A percentile compares a stretch with the other conserved stretches of the same genome.
Conservation (phyloP, 2,113 vertebrate genomes). For the Cairina moschata region DNA sequence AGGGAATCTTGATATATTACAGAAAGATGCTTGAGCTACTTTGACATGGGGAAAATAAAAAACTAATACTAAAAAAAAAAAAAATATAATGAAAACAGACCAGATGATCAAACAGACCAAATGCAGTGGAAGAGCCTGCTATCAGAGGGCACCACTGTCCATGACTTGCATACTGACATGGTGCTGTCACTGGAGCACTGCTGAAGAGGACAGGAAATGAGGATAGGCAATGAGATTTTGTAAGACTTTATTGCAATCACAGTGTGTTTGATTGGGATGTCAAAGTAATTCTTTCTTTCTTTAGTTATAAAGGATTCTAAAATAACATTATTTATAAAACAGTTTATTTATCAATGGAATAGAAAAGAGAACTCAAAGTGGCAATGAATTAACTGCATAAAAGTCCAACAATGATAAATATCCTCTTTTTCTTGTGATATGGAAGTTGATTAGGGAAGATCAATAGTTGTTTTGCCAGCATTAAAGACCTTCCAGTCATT, state of each 20-base stretch:
- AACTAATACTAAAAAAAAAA: neutral
- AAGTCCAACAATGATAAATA: neutral
- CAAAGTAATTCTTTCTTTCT: neutral
- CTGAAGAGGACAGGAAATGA: neutral
- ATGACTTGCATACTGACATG: fast-evolving
- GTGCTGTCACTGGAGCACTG: neutral
- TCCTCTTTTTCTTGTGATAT: neutral
- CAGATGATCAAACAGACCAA: neutral
- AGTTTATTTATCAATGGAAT: neutral
- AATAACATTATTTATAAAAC: neutral
- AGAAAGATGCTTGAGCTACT: neutral
- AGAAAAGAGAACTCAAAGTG: neutral
- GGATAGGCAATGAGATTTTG: neutral
- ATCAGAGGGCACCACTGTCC: fast-evolving
- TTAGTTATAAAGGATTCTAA: neutral
- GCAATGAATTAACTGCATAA: neutral
- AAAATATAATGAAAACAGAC: neutral
- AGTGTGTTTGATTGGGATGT: neutral
- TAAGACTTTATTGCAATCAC: neutral
- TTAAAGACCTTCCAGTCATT: constrained; percentile 5
- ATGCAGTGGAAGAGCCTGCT: neutral
- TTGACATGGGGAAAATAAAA: neutral
- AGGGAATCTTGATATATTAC: neutral
- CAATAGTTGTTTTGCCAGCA: constrained; percentile 29
- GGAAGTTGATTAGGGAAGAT: neutral